A percentile compares a stretch with the other conserved stretches of the same genome.
Evolutionary conservation across 2,113 vertebrate genomes (phyloP).

Genomic region (Mobula hypostoma): DNA sequence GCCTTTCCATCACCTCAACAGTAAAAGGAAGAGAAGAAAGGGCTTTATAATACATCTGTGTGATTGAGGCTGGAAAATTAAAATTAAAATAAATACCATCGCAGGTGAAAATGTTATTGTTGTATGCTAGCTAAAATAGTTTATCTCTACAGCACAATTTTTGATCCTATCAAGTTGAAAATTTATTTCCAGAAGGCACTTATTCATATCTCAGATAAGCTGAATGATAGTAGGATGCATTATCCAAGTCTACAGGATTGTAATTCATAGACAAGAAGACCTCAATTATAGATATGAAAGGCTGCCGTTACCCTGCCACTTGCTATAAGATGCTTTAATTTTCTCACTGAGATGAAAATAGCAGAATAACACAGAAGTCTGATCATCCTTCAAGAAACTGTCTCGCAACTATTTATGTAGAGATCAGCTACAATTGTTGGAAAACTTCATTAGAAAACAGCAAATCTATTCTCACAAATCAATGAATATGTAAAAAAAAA

Average conservation of each 20-base stretch:
- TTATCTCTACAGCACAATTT: background rate
- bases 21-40: background rate
- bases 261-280: background rate
- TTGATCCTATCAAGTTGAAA: background rate
- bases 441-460: background rate
- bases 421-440: background rate
- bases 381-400: background rate
- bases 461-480: too few relatives aligned
- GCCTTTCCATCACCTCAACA: background rate
- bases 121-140: background rate
- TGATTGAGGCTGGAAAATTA: background rate
- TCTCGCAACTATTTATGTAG: background rate
- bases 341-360: slow-evolving; percentile 1
- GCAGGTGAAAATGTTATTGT: background rate
- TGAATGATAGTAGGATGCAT: background rate
- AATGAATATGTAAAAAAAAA: too few relatives aligned
- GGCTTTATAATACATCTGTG: background rate
- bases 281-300: background rate
- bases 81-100: background rate
- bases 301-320: background rate
- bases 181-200: background rate
- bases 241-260: background rate
- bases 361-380: background rate
- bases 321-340: background rate
- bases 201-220: background rate